phyloP scores from a whole-genome alignment of 1,140 invertebrate genomes.

The Drosophila trapezifrons region DNA sequence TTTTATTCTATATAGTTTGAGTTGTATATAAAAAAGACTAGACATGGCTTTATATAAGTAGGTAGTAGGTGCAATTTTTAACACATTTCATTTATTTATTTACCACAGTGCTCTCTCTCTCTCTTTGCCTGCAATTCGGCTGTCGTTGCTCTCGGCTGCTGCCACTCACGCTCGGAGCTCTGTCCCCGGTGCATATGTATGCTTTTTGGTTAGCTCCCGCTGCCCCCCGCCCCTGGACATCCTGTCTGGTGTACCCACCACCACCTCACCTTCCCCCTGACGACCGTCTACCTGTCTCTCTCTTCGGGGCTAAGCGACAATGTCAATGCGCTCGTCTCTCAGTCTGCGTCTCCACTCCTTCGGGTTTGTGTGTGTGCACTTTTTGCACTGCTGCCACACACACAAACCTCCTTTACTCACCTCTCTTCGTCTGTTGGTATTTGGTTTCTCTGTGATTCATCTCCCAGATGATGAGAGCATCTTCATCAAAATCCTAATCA shows the following conservation, averaged over 20 bases:
- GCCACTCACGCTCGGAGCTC: constrained; percentile 32
- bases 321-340: constrained; percentile 53
- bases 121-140: constrained; percentile 15
- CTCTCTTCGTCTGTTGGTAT: constrained; percentile 38
- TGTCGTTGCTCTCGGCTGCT: constrained; percentile 23
- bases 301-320: constrained; percentile 40
- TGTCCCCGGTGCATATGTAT: constrained; percentile 51
- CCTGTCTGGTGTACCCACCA: constrained; percentile 36
- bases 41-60: not conserved
- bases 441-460: constrained; percentile 68
- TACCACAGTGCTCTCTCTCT: constrained; percentile 35
- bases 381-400: constrained; percentile 34
- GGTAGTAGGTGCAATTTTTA: not conserved
- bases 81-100: not conserved
- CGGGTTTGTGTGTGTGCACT: constrained; percentile 34
- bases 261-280: constrained; percentile 5
- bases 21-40: too few relatives aligned
- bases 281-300: constrained; percentile 66
- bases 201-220: constrained; percentile 58
- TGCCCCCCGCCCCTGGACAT: constrained; percentile 3
- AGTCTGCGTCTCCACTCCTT: constrained; percentile 12
- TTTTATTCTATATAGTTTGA: too few relatives aligned
- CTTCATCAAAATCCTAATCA: constrained; percentile 1
- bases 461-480: constrained; percentile 37
- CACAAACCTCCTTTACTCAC: constrained; percentile 2